Evolutionary conservation across 2,888 invertebrate genomes (phyloP), one percentile per base, ranked within the genome.

Genomic region (Drosophila planitibia): DNA sequence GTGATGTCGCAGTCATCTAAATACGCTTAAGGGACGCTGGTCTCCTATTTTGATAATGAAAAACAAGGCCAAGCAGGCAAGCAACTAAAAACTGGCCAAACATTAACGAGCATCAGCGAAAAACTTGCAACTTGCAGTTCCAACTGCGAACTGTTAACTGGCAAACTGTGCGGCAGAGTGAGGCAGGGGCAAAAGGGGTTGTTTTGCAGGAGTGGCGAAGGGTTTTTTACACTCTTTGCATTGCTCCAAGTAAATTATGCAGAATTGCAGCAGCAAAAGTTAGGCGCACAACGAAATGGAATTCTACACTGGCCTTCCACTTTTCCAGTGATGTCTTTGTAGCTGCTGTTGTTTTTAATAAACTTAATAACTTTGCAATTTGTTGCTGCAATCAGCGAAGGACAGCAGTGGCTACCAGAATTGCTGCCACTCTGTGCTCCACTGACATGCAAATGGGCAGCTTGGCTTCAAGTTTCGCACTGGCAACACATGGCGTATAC

Each of bases 341-440:
- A 79, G 62, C 70, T 81, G 68, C 74, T 75, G 74, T 76, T 72
- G 70, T 87, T 88, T 88, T 85, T 85, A 88, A 83, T 83, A 85
- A 87, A 87, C 85, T 85, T 88, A 85, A 88, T 85, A 88, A 85
- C 76, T 85, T 88, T 78, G 84, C 82, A 88, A 83, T 88, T 85
- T 85, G 86, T 72, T 82, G 74, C 68, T 83, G 84, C 89, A 85
- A 85, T 88, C 89, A 85, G 84, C 35, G 71, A 70, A 35, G 82
- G 74, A 74, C 71, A 76, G 53, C 59, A 60, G 52, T 58, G 57
- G 51, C 65, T 59, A 58, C 61, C 54, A 59, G 70, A 71, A 72
- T 61, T 74, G 73, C 59, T 44, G 30, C 41, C 39, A n/a, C n/a
- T 39, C n/a, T 10, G 30, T 68, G 62, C 60, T 54, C 58, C 41